Conservation (phyloP, 23 tunicate species). For the Corella eumyota region DNA sequence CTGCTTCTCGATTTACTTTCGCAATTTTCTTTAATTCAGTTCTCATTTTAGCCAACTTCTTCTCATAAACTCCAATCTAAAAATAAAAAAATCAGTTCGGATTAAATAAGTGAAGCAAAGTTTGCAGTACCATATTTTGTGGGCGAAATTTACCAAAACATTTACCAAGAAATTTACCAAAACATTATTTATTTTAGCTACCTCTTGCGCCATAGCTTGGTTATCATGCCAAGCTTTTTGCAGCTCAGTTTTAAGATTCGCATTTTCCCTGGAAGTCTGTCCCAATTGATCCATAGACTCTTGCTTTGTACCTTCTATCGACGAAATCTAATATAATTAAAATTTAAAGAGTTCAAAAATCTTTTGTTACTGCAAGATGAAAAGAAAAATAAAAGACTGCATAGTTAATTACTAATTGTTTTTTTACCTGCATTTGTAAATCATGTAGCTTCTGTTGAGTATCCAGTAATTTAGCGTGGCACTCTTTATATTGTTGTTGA, state of each 20-base stretch:
- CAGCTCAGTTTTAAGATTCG: conserved; percentile 61
- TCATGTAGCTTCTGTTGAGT: conserved; percentile 54
- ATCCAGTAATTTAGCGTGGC: conserved; percentile 55
- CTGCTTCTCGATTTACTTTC: conserved; percentile 43
- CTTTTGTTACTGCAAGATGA: background rate
- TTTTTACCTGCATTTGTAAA: conserved; percentile 40
- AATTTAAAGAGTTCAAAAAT: background rate
- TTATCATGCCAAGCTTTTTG: conserved; percentile 83
- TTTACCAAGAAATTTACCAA: background rate
- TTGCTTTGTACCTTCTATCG: conserved; percentile 67
- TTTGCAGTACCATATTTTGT: no score
- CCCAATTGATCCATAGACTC: conserved; percentile 86
- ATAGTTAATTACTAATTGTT: no score
- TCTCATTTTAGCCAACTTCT: conserved; percentile 48
- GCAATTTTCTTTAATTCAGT: conserved; percentile 43
- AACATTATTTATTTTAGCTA: no score
- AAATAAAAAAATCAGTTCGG: background rate
- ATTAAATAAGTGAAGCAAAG: no score
- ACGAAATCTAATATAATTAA: conserved; percentile 25
- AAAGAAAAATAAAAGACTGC: no score
- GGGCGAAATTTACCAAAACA: no score
- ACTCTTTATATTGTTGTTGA: conserved; percentile 68
- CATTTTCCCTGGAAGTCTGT: conserved; percentile 66
- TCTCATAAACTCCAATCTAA: conserved; percentile 79
- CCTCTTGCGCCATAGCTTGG: conserved; percentile 80